Evolutionary conservation across 2,113 vertebrate genomes (phyloP), one percentile per base, ranked within the genome.

Genomic region (Coturnix japonica): DNA sequence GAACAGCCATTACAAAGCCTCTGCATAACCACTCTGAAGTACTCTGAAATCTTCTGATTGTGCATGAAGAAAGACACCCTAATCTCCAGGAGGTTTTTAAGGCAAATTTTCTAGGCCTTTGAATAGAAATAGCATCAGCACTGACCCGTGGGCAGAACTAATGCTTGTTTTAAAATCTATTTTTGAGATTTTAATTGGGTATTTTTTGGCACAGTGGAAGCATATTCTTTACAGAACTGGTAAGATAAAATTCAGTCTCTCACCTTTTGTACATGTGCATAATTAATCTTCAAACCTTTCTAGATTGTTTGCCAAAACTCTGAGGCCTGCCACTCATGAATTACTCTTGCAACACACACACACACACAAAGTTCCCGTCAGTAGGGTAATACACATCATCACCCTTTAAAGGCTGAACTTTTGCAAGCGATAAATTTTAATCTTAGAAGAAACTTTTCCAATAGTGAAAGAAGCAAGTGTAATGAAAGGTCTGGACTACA

Each of bases 221-320:
- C 23, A 7, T 75, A 69, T 65, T 66, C 65, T 87, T 95, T 82
- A 86, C 13, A 3, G 37, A 64, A 91, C 59, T 23, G 21, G 54
- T 73, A 91, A 90, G 23, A 94, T 85, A 96, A 93, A 96, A 95
- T 92, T 96, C 93, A 75, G 81, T 91, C 59, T 90, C 71, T 94
- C 65, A 94, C 75, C 85, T 95, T 94, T 96, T 4, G 7, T 85
- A 91, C 71, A 71, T 76, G 82, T 91, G 60, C 37, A 43, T 91
- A 93, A 95, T 95, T 92, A 80, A 89, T 94, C 78, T 93, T 94
- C 83, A 47, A 95, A 94, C 93, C 67, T 81, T 66, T 43, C 51
- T 78, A 51, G 46, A 61, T 63, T 51, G 53, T 33, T 71, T 91
- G 82, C 93, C 91, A 87, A 79, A 90, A 81, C 23, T 70, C 13